phyloP scores from a whole-genome alignment of 2,113 vertebrate species.

The Campylomormyrus numenius region DNA sequence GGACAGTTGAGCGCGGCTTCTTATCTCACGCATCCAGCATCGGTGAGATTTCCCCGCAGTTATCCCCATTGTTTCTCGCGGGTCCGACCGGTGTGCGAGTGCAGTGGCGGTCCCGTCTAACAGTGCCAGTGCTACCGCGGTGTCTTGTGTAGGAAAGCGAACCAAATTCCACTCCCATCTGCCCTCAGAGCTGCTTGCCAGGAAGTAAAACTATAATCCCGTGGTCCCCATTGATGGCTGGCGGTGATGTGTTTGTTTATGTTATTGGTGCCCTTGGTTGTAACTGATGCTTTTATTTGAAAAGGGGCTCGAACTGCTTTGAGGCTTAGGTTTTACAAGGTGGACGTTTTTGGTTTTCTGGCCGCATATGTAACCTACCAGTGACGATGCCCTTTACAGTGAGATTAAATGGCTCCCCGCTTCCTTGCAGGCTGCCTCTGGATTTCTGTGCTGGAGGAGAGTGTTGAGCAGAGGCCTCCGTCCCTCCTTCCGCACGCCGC shows the following conservation, averaged over 20 bases:
- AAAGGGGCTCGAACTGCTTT: not conserved
- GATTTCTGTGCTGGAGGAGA: not conserved
- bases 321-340: not conserved
- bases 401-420: constrained; percentile 19
- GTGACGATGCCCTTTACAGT: not conserved
- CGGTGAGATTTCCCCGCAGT: not conserved
- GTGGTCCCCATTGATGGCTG: not conserved
- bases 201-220: not conserved
- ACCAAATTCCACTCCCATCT: not conserved
- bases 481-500: constrained; percentile 13
- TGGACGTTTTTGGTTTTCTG: not conserved
- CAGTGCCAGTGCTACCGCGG: no score
- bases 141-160: not conserved
- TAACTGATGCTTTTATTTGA: constrained; percentile 4
- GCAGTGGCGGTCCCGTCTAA: not conserved
- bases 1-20: not conserved
- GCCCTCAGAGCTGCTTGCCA: not conserved
- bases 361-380: not conserved
- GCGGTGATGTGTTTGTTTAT: not conserved
- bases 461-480: constrained; percentile 23
- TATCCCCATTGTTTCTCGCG: not conserved
- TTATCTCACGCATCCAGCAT: not conserved
- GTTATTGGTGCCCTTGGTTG: not conserved
- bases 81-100: not conserved
- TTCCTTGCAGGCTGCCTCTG: constrained; percentile 41